Percentiles rank a stretch among this genome's conserved stretches.
phyloP scores from a whole-genome alignment of 1,140 invertebrate species.

The Drosophila suzukii region DNA sequence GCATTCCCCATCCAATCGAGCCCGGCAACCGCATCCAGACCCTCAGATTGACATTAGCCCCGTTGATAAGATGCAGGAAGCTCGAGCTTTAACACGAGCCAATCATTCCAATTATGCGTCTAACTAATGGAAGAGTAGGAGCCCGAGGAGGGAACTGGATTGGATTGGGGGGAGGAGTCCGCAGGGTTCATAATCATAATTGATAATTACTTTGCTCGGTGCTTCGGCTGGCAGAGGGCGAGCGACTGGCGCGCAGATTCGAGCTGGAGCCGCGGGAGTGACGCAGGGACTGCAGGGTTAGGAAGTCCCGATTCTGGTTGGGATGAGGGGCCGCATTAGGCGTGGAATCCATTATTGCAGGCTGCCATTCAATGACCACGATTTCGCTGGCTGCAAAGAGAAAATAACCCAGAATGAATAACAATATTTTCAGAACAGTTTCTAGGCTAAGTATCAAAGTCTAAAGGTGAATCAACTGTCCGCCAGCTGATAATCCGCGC shows the following conservation, averaged over 20 bases:
- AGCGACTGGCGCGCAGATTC: constrained; percentile 74
- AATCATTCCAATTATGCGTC: constrained; percentile 34
- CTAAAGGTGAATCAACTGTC: constrained; percentile 71
- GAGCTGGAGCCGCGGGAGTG: constrained; percentile 66
- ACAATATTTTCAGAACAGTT: constrained; percentile 28
- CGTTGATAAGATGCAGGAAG: constrained; percentile 43
- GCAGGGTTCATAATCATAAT: constrained; percentile 15
- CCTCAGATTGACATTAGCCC: constrained; percentile 20
- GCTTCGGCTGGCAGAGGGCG: constrained; percentile 76
- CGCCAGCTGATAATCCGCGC: constrained; percentile 53
- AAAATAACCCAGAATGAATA: constrained; percentile 30
- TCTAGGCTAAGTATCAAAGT: constrained; percentile 56
- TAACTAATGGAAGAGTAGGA: constrained; percentile 1
- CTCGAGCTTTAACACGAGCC: constrained; percentile 28
- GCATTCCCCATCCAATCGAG: constrained; percentile 10
- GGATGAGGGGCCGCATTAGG: constrained; percentile 45
- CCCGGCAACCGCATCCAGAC: constrained; percentile 2
- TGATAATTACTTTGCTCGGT: constrained; percentile 78
- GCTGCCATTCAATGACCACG: constrained; percentile 46
- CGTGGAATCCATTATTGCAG: constrained; percentile 72
- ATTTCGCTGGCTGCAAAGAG: constrained; percentile 53
- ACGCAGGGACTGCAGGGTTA: constrained; percentile 60
- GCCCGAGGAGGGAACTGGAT: background rate
- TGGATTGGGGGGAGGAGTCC: background rate
- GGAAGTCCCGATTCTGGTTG: constrained; percentile 56